Percentiles rank a stretch among this genome's conserved stretches.
phyloP scores from a whole-genome alignment of 2,888 invertebrate species.

The Drosophila borealis region DNA sequence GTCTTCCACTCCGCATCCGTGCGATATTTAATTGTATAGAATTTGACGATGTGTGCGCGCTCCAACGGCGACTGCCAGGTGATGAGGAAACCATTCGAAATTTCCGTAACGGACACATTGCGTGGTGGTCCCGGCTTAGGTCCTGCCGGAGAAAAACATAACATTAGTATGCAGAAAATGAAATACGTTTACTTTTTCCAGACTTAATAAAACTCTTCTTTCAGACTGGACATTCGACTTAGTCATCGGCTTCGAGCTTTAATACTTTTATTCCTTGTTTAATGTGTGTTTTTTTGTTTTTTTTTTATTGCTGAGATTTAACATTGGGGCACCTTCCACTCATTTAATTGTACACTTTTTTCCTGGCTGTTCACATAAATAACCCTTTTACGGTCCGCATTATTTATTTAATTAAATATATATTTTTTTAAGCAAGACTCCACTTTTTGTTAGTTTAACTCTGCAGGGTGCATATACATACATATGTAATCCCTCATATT shows the following conservation, averaged over 20 bases:
- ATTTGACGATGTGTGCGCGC: constrained; percentile 92
- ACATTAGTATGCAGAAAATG: background rate
- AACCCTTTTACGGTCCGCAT: too few relatives aligned
- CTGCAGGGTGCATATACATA: too few relatives aligned
- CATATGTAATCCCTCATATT: constrained; percentile 3
- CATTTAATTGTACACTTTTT: background rate
- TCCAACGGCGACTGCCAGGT: constrained; percentile 95
- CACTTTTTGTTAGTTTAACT: too few relatives aligned
- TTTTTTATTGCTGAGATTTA: background rate
- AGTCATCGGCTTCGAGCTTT: background rate
- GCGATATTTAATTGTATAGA: constrained; percentile 96
- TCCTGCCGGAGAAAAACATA: constrained; percentile 86
- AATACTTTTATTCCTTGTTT: background rate
- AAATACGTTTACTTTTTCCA: background rate
- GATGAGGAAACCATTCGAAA: constrained; percentile 95
- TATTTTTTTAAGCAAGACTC: too few relatives aligned
- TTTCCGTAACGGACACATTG: constrained; percentile 95
- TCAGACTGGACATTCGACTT: background rate
- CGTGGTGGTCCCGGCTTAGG: constrained; percentile 96
- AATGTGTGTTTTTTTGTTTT: background rate
- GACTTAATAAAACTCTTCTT: background rate
- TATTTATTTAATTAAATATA: too few relatives aligned
- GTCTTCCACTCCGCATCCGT: constrained; percentile 96
- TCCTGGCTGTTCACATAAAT: too few relatives aligned
- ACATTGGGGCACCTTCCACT: background rate